Evolutionary conservation across 1,140 invertebrate genomes (phyloP).

Genomic region (Andrena cerasifolii): DNA sequence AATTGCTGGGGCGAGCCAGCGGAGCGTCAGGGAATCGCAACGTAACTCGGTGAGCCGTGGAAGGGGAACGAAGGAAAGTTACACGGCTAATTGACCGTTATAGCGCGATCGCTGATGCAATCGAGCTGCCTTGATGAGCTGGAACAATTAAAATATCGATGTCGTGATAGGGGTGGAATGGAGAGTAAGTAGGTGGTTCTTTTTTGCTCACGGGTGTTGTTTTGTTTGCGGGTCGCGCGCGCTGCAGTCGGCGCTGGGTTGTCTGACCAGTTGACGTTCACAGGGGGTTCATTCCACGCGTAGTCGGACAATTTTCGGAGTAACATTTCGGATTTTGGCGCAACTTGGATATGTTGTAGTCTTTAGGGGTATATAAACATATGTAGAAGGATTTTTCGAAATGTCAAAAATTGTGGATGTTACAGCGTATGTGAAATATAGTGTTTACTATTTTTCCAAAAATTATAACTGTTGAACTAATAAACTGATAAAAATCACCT

Average conservation of each 20-base stretch:
- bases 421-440: too few species aligned
- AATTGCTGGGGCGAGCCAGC: background rate
- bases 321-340: too few species aligned
- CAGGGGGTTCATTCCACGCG: too few species aligned
- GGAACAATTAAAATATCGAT: slow-evolving; percentile 53
- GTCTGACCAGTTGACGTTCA: slow-evolving; percentile 27
- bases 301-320: too few species aligned
- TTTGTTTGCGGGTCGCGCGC: slow-evolving; percentile 5
- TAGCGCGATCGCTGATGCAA: slow-evolving; percentile 26
- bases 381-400: too few species aligned
- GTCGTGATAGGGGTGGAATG: slow-evolving; percentile 22
- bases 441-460: too few species aligned
- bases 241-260: background rate
- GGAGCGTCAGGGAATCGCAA: slow-evolving; percentile 14
- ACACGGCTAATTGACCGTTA: slow-evolving; percentile 36
- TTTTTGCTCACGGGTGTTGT: slow-evolving; percentile 7
- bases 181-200: too few species aligned
- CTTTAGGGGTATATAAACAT: too few species aligned
- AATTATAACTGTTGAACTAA: too few species aligned
- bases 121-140: slow-evolving; percentile 33
- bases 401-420: too few species aligned
- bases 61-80: slow-evolving; percentile 35
- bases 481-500: too few species aligned
- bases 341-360: too few species aligned
- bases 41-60: background rate